Base-by-base conservation (phyloP, 1,140 invertebrate species). In the Aphaenogaster rudis region DNA sequence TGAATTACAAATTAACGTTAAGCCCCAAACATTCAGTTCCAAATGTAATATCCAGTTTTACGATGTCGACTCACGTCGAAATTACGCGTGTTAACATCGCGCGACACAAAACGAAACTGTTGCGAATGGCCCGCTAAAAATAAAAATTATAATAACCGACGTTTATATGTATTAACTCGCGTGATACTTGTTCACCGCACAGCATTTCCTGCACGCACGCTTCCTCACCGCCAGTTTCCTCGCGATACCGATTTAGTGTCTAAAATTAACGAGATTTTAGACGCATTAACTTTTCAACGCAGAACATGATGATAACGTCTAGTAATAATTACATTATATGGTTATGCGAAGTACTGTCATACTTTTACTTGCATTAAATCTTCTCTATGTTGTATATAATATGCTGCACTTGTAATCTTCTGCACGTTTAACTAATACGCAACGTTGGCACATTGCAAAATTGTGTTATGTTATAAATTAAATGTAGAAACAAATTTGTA, bases 151-250 rank as follows among this genome's bases (percentile, higher is more conserved):
- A 21, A 67, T 28, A 28, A 42, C 8, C 36, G 11, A 71, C 4
- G 11, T 48, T 54, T 4, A 36, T 39, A 5, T 45, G 3, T 59
- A 36, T 48, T 57, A 33, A 54, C 15, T 36, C 4, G 48, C 7
- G 52, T 36, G n/a, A 45, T 11, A 39, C 15, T 48, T 7, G 39
- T 76, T 42, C 13, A 59, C 61, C 77, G 28, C 77, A 80, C 5
- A 15, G 33, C 8, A n/a, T 52, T 52, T 80, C 74, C 74, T 77
- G 42, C 39, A 45, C 33, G n/a, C 15, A 0, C 1, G n/a, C 13
- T 74, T 74, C 52, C 80, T 82, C 17, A 3, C 52, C 80, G 11
- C 39, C 15, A 59, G 17, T 1, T 80, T 80, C 78, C 80, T 59
- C 7, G 39, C 9, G 39, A 81, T 69, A 45, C 15, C 1, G 17